Base-by-base conservation (phyloP, 2,888 invertebrate species). In the Habrosyne pyritoides region DNA sequence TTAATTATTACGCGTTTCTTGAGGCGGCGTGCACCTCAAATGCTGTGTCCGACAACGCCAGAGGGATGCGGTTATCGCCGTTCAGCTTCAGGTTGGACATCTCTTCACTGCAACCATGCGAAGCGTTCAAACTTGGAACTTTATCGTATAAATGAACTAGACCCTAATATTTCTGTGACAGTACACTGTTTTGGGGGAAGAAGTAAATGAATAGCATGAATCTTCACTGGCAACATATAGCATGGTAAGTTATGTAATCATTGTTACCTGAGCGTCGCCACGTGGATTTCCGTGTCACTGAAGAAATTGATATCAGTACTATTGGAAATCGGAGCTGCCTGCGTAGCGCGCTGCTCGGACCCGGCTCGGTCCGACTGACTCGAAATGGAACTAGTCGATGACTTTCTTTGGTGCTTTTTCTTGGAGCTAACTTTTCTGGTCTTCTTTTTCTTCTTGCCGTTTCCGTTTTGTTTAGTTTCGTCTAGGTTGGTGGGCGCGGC, bases 281-380 rank as follows among this genome's bases (percentile, higher is more conserved):
- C 94, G n/a, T 96, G 96, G 52, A 97, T 92, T 91, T 99, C 98
- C 0, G 97, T 97, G 80, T 99, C 99, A 80, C 98, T 98, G 89
- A 97, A 98, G 92, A 98, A 98, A 81, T 98, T 83, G 65, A 90
- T 85, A 47, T 91, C 92, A 5, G 81, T 72, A 49, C 80, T 65
- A 60, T 85, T 87, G 14, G 85, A 84, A 57, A 89, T 84, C 56
- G 87, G 71, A 6, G 89, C 75, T 6, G 89, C 79, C 65, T 81
- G 85, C 2, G 86, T 66, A 47, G 79, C 69, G 14, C 91, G 85
- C 63, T 87, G 84, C 61, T 94, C 93, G 22, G 89, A 86, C 18
- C 88, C 84, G n/a, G 91, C 87, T 58, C 91, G 86, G 73, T 93
- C 93, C 28, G 93, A 93, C 63, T 93, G 92, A 69, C 93, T 93